Evolutionary conservation across 2,113 vertebrate genomes (phyloP).

Genomic region (Riparia riparia): DNA sequence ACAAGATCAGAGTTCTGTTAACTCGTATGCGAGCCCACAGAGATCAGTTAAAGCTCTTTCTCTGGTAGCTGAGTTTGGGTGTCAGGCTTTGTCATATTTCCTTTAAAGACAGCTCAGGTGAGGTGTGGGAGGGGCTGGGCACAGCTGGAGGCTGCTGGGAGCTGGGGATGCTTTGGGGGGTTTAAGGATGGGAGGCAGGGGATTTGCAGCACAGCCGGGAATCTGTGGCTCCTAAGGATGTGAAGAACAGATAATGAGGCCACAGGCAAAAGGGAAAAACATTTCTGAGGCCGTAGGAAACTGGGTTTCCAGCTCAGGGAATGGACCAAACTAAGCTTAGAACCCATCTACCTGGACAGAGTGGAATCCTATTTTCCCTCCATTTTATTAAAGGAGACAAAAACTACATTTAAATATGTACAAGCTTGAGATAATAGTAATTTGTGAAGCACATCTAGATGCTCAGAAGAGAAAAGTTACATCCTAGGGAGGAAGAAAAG

Average conservation of each 20-base stretch:
- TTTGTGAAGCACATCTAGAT: neutral
- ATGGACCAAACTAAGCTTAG: neutral
- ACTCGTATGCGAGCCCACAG: rapidly evolving
- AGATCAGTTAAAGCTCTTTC: neutral
- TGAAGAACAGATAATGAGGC: neutral
- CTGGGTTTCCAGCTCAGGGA: neutral
- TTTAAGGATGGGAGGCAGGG: neutral
- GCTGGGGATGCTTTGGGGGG: neutral
- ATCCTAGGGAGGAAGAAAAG: neutral
- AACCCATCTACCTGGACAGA: neutral
- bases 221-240: neutral
- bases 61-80: neutral
- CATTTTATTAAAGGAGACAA: neutral
- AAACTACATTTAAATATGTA: neutral
- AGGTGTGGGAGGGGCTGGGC: neutral
- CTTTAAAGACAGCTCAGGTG: neutral
- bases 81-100: neutral
- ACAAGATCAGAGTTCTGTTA: neutral
- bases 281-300: neutral
- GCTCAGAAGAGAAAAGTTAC: neutral
- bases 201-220: neutral
- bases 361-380: neutral
- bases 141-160: neutral
- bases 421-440: neutral
- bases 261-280: neutral